phyloP scores from a whole-genome alignment of 2,113 vertebrate species.

The Erythrolamprus reginae region DNA sequence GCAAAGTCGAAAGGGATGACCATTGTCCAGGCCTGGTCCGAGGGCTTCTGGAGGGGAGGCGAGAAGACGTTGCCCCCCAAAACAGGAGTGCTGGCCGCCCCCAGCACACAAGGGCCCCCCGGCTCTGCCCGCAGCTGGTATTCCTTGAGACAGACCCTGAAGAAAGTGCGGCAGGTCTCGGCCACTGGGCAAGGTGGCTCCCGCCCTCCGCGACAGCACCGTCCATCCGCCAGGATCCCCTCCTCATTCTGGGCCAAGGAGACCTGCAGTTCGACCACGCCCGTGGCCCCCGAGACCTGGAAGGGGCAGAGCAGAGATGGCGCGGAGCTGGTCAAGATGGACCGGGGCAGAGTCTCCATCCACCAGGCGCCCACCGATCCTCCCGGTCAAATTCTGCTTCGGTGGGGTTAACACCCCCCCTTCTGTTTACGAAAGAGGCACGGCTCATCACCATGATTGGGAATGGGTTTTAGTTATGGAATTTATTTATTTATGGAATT shows the following conservation, averaged over 20 bases:
- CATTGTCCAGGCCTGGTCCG: conserved; percentile 52
- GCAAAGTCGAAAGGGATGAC: conserved; percentile 74
- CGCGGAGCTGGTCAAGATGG: not conserved
- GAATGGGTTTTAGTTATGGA: not conserved
- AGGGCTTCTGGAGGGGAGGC: conserved; percentile 51
- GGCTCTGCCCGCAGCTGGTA: conserved; percentile 72
- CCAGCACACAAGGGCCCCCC: conserved; percentile 71
- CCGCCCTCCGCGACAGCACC: conserved; percentile 67
- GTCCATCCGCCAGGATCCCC: conserved; percentile 66
- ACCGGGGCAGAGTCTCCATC: not conserved
- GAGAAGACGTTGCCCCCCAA: conserved; percentile 72
- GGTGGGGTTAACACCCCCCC: fast-evolving
- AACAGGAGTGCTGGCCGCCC: conserved; percentile 63
- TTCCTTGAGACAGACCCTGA: conserved; percentile 78
- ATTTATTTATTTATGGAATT: not conserved
- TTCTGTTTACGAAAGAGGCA: not conserved
- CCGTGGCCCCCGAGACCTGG: conserved; percentile 64
- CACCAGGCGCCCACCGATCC: not conserved
- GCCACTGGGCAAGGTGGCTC: conserved; percentile 62
- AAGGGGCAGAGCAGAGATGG: no score
- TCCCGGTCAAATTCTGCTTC: not conserved
- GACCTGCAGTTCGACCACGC: conserved; percentile 77
- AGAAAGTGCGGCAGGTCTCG: conserved; percentile 71
- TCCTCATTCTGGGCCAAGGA: conserved; percentile 67
- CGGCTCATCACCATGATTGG: not conserved